A percentile compares a stretch with the other conserved stretches of the same genome.
Conservation (phyloP, 2,797 vertebrate genomes). For the Falco naumanni region DNA sequence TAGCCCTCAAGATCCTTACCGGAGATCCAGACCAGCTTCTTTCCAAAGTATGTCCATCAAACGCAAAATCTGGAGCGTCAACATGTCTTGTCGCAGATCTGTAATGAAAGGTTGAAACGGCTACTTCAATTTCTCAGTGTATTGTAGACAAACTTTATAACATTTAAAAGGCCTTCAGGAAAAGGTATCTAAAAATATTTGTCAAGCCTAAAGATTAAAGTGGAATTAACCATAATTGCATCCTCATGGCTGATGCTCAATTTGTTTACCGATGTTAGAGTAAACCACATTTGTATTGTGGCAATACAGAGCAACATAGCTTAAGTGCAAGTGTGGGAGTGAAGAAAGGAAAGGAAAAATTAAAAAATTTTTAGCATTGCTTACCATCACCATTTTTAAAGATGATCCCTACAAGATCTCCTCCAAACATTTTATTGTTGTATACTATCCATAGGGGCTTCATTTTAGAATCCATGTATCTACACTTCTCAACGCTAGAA, state of each 20-base stretch:
- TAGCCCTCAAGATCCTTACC: constrained; percentile 76
- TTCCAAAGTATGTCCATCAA: constrained; percentile 99
- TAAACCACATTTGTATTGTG: background rate
- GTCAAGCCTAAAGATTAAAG: background rate
- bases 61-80: constrained; percentile 93
- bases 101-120: background rate
- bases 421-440: constrained; percentile 91
- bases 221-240: background rate
- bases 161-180: background rate
- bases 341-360: background rate
- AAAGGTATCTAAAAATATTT: background rate
- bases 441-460: constrained; percentile 99
- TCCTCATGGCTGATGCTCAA: background rate
- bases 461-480: constrained; percentile 99
- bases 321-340: background rate
- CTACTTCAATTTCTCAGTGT: background rate
- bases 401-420: constrained; percentile 92
- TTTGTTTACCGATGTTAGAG: background rate
- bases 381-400: constrained; percentile 98
- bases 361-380: background rate
- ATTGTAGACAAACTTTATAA: background rate
- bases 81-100: constrained; percentile 98
- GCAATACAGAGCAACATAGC: background rate
- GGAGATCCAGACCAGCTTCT: constrained; percentile 93
- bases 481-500: constrained; percentile 92